A percentile compares a stretch with the other conserved stretches of the same genome.
These are phyloP conservation scores for Ctenopoma multispine DNA, from an alignment of 2,797 vertebrate species.

Conservation along the genomic window DNA sequence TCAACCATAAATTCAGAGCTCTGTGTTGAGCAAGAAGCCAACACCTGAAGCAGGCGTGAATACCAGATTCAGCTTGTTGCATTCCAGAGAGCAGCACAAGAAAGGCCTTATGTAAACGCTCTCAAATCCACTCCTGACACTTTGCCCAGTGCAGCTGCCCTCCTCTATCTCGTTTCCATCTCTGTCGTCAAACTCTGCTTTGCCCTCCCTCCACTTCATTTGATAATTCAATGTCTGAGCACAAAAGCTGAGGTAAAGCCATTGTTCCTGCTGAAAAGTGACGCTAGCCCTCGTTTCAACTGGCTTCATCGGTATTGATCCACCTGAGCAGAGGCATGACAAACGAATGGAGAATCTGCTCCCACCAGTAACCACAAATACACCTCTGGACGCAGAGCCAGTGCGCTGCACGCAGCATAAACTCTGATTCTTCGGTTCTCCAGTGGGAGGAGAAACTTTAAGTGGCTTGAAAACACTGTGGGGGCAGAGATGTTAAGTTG, in stretches of 20 bases:
- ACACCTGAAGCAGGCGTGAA: conserved; percentile 39
- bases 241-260: conserved; percentile 59
- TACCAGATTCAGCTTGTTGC: conserved; percentile 36
- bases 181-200: background rate
- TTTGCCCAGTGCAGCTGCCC: conserved; percentile 31
- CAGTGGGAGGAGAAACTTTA: background rate
- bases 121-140: conserved; percentile 54
- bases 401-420: background rate
- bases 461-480: background rate
- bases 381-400: background rate
- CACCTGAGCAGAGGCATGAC: conserved; percentile 29
- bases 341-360: background rate
- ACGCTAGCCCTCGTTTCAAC: conserved; percentile 52
- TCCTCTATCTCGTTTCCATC: conserved; percentile 33
- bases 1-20: conserved; percentile 14
- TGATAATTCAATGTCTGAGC: conserved; percentile 58
- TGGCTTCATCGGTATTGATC: conserved; percentile 5
- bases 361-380: no score
- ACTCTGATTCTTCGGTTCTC: background rate
- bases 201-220: conserved; percentile 17
- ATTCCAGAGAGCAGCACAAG: conserved; percentile 39
- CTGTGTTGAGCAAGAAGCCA: conserved; percentile 4
- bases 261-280: conserved; percentile 68
- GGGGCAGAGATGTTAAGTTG: background rate
- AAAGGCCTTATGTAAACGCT: conserved; percentile 59